Percentiles rank a stretch among this genome's conserved stretches.
phyloP scores from a whole-genome alignment of 2,888 invertebrate species.

The Tipula lateralis region DNA sequence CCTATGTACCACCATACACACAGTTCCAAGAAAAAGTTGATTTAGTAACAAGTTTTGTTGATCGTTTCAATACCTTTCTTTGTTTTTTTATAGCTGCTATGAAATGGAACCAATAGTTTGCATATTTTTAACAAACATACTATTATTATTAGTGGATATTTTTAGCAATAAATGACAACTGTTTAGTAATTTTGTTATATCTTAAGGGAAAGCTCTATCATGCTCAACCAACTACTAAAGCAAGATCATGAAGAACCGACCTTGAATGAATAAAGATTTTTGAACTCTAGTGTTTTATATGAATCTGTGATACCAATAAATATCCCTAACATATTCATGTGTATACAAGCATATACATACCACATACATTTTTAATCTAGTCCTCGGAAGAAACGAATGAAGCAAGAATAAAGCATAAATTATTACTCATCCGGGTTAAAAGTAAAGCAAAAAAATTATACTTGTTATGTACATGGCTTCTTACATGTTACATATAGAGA shows the following conservation, averaged over 20 bases:
- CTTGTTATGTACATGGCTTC: background rate
- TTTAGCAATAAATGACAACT: background rate
- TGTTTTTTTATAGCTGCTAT: background rate
- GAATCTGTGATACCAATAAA: background rate
- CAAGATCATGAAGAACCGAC: background rate
- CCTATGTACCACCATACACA: background rate
- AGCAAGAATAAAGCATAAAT: background rate
- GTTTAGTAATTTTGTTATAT: background rate
- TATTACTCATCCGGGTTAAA: background rate
- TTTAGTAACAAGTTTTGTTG: background rate
- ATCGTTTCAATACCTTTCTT: background rate
- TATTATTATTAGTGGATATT: background rate
- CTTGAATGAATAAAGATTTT: background rate
- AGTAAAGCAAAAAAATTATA: background rate
- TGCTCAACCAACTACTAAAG: no score
- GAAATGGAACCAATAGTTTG: background rate
- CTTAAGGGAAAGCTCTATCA: background rate
- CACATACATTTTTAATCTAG: background rate
- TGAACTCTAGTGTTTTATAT: background rate
- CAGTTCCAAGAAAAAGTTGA: background rate
- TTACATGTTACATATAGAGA: background rate
- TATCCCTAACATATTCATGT: background rate
- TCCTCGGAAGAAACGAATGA: background rate
- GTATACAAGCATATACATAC: background rate
- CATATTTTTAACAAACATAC: background rate